Base-by-base conservation (phyloP, 2,888 invertebrate genomes). In the Melipona beecheii region DNA sequence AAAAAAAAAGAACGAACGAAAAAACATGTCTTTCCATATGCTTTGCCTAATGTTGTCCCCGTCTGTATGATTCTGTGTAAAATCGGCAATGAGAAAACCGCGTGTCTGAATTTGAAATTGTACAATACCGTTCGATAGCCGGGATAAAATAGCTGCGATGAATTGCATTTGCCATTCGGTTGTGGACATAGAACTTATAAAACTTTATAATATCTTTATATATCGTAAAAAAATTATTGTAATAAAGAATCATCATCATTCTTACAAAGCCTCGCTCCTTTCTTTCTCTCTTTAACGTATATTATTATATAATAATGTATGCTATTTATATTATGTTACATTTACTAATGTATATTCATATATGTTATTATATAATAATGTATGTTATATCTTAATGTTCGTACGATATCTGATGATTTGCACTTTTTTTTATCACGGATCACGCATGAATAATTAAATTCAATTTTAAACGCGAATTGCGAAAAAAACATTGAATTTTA, bases 151-250 rank as follows among this genome's bases (percentile, higher is more conserved):
- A 85, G 78, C 76, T 86, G 77, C 85, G 77, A 86, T 73, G 72
- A 90, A 85, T 84, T 91, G 88, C 88, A 91, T 92, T 92, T 92
- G 92, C 91, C 92, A 92, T 91, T 91, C 90, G 92, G 92, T 93
- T 92, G 92, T 93, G 93, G 92, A 93, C 89, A 91, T 92, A 93
- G 91, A 93, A 89, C 90, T 92, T 93, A 93, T 92, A 93, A 91
- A 93, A 92, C 89, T 93, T 91, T 93, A 93, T 93, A 92, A 88
- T 92, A 93, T 92, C 88, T 89, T 89, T 92, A 87, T 92, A 93
- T 92, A 92, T 92, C 91, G 90, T 92, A 93, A 93, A 89, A 54
- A 90, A 93, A 91, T 90, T 92, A 93, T 92, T 94, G 92, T 93
- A 93, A 93, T 93, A 93, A 93, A 93, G 90, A 91, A 91, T 76